phyloP scores from a whole-genome alignment of 2,797 vertebrate species.

The Rhinophrynus dorsalis region DNA sequence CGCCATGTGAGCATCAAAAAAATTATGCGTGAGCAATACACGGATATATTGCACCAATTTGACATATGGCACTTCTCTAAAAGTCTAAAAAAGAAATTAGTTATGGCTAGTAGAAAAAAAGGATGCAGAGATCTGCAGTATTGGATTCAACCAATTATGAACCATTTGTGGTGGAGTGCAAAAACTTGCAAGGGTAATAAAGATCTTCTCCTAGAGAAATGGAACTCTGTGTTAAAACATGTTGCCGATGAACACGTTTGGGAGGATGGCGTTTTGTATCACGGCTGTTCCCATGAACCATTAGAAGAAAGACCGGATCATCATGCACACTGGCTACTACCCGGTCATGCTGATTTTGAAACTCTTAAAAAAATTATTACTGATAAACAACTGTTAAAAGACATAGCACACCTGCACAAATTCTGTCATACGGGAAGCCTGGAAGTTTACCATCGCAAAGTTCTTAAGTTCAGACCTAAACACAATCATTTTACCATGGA shows the following conservation, averaged over 20 bases:
- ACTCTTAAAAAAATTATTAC: background rate
- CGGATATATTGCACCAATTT: background rate
- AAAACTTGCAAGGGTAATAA: background rate
- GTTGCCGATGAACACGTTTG: background rate
- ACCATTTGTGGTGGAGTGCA: background rate
- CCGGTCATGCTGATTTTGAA: background rate
- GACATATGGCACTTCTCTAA: background rate
- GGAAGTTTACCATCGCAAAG: background rate
- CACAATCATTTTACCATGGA: background rate
- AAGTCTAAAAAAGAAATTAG: background rate
- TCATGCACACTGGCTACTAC: background rate
- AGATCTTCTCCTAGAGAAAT: background rate
- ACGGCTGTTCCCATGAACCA: background rate
- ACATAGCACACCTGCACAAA: background rate
- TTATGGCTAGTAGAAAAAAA: background rate
- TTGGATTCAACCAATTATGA: background rate
- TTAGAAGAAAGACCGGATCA: background rate
- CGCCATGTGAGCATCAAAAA: background rate
- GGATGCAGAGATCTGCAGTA: background rate
- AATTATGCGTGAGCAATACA: background rate
- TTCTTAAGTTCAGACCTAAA: background rate
- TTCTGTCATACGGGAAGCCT: background rate
- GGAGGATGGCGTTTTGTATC: too few species aligned
- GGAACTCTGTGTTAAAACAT: background rate
- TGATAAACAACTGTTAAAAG: background rate